Evolutionary conservation across 2,797 vertebrate species (phyloP).

Genomic region (Lepus oiostolus): DNA sequence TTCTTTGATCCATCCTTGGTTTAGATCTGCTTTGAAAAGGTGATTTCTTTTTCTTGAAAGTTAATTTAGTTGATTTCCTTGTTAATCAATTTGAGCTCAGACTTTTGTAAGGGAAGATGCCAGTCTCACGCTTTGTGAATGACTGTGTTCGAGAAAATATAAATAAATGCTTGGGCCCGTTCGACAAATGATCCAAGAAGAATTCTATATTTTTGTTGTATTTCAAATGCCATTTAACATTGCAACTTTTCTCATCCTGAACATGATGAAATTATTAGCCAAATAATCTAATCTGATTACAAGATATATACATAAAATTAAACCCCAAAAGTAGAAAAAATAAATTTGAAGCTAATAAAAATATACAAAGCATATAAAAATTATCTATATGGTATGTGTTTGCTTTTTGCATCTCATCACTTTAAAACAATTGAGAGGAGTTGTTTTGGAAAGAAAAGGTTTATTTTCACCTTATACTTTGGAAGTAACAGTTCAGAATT

Average conservation of each 20-base stretch:
- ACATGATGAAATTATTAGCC: neutral
- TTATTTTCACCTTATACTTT: too few relatives aligned
- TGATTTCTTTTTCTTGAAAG: constrained; percentile 77
- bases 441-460: too few relatives aligned
- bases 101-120: neutral
- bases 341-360: neutral
- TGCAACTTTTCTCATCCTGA: neutral
- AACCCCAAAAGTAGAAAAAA: neutral
- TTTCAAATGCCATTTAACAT: neutral
- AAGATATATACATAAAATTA: neutral
- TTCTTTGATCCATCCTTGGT: neutral
- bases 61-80: constrained; percentile 79
- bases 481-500: too few relatives aligned
- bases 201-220: neutral
- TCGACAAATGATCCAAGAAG: neutral
- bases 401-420: too few relatives aligned
- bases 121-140: neutral
- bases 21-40: constrained; percentile 48
- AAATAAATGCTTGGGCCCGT: neutral
- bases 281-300: neutral
- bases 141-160: neutral
- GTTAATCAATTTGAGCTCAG: constrained; percentile 77
- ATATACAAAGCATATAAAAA: neutral
- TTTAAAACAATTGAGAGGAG: too few relatives aligned
- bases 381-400: neutral